Base-by-base conservation (phyloP, 2,888 invertebrate species). In the Leptura quadrifasciata region DNA sequence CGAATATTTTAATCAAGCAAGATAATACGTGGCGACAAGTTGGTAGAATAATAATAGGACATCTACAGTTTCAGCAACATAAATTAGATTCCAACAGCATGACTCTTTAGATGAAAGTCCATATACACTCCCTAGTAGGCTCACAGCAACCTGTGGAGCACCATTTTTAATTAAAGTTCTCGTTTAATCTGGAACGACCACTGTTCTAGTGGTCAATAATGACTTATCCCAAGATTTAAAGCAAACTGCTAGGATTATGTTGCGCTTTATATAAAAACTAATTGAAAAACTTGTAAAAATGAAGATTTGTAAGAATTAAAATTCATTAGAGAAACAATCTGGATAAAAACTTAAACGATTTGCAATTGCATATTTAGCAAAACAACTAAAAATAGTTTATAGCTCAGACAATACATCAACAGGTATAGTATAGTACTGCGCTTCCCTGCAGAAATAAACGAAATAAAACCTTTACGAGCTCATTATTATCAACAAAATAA, bases 21-120 rank as follows among this genome's bases (percentile, higher is more conserved):
- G 69, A 69, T 69, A 69, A 69, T 58, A 47, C 35, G 58, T 21
- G 69, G 18, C 21, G 69, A 69, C 69, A 69, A 69, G 57, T 63
- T 63, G 63, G 35, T 20, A 39, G 63, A 39, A 35, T 63, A 63
- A 63, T 63, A 63, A 47, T 47, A 47, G 47, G 12, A 47, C 1
- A 47, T 47, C 12, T 47, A 47, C 47, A 47, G 47, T 47, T 47
- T 47, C 47, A 47, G 10, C 35, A 61, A 61, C 31, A 35, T 61
- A 61, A 61, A 61, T 61, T 61, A 31, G 27, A 63, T 63, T 39
- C 39, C 15, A 20, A 3, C 39, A 63, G 20, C 20, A 61, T 10
- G 15, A 18, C 61, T 61, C 10, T 21, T n/a, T 61, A 35, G 31
- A 35, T 61, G 27, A 18, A 61, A 27, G 35, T 18, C 35, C 61